These are phyloP conservation scores for Phyllostomus discolor DNA, from an alignment of 2,113 vertebrate species.

Conservation along the genomic window DNA sequence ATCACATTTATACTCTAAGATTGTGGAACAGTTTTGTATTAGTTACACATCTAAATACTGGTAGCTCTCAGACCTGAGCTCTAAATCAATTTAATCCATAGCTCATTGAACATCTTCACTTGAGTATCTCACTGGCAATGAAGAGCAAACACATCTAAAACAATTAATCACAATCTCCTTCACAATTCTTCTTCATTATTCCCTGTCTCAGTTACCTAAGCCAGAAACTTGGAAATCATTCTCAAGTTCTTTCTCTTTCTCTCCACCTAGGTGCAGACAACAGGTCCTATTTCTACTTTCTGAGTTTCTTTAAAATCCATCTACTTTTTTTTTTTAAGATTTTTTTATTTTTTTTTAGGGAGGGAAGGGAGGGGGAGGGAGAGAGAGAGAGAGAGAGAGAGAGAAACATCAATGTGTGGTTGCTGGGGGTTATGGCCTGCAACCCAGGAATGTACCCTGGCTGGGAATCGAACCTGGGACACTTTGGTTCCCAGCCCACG, in stretches of 20 bases:
- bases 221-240: neutral
- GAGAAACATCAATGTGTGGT: too few relatives aligned
- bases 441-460: too few relatives aligned
- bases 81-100: neutral
- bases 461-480: too few relatives aligned
- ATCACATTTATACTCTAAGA: neutral
- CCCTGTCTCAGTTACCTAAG: neutral
- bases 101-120: neutral
- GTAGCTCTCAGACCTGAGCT: neutral
- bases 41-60: neutral
- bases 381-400: too few relatives aligned
- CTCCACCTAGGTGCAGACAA: neutral
- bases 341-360: too few relatives aligned
- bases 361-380: too few relatives aligned
- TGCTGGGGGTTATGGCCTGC: too few relatives aligned
- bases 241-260: neutral
- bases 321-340: too few relatives aligned
- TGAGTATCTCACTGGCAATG: neutral
- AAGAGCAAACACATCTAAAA: neutral
- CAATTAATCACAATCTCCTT: constrained; percentile 6
- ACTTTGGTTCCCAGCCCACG: too few relatives aligned
- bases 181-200: neutral
- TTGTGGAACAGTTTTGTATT: neutral
- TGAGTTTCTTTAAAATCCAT: neutral
- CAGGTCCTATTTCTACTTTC: neutral